Evolutionary conservation across 1,140 invertebrate genomes (phyloP).

Genomic region (Eumaeus atala): DNA sequence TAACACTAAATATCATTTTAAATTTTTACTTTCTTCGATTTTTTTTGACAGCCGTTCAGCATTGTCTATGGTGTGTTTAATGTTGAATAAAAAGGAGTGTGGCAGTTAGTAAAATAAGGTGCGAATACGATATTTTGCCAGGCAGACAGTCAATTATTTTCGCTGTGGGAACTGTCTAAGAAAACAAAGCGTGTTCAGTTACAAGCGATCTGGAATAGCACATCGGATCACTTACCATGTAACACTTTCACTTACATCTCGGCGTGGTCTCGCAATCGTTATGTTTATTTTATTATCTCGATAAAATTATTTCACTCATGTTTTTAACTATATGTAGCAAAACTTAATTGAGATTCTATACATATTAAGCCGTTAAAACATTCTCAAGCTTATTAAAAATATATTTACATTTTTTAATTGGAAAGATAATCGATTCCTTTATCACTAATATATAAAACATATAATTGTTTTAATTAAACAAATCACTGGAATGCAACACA

Average conservation of each 20-base stretch:
- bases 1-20: not conserved
- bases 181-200: constrained; percentile 67
- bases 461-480: no score
- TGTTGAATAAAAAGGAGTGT: constrained; percentile 28
- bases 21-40: not conserved
- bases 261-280: not conserved
- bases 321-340: not conserved
- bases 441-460: no score
- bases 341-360: constrained; percentile 1
- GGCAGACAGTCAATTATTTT: constrained; percentile 65
- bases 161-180: constrained; percentile 67
- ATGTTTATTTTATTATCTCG: not conserved
- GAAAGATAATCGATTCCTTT: no score
- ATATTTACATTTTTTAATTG: no score
- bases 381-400: no score
- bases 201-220: constrained; percentile 51
- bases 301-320: constrained; percentile 1
- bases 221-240: constrained; percentile 42
- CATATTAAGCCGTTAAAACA: no score
- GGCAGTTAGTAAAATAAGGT: constrained; percentile 38
- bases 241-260: constrained; percentile 32
- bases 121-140: constrained; percentile 63
- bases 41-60: constrained; percentile 11
- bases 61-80: constrained; percentile 26
- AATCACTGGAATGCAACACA: no score